Evolutionary conservation across 2,113 vertebrate genomes (phyloP).

Genomic region (Etheostoma cragini): DNA sequence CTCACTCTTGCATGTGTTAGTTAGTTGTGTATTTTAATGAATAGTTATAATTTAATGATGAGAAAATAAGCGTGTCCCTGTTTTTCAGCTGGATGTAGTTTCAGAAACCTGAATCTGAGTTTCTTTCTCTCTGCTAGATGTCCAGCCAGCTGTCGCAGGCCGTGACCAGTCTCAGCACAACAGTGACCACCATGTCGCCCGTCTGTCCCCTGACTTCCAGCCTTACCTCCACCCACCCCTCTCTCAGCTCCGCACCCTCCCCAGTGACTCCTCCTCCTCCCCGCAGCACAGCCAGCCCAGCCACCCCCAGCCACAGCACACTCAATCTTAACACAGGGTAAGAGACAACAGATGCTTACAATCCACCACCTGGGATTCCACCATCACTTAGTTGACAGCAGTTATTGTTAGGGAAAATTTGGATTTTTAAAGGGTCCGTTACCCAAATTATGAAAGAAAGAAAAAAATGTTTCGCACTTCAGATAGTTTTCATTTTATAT

Average conservation of each 20-base stretch:
- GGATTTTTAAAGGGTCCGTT: not conserved
- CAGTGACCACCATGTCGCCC: slow-evolving; percentile 91
- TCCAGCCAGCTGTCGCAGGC: slow-evolving; percentile 87
- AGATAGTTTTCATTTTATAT: not conserved
- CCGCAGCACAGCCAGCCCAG: slow-evolving; percentile 90
- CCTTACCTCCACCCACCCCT: slow-evolving; percentile 87
- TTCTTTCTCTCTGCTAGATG: slow-evolving; percentile 74
- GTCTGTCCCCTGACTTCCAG: slow-evolving; percentile 88
- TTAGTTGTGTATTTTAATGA: not conserved
- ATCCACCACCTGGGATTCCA: not conserved
- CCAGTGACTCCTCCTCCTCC: slow-evolving; percentile 89
- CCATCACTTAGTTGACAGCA: not conserved
- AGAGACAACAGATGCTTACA: slow-evolving; percentile 56
- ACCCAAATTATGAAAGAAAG: not conserved
- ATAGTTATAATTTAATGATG: not conserved
- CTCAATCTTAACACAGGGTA: slow-evolving; percentile 91
- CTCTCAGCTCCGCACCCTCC: slow-evolving; percentile 87
- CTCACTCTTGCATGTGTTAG: not conserved
- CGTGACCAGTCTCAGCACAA: slow-evolving; percentile 92
- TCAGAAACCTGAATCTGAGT: slow-evolving; percentile 11
- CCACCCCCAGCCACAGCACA: slow-evolving; percentile 89
- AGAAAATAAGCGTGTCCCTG: not conserved
- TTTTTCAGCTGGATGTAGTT: not conserved
- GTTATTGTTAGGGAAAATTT: not conserved
- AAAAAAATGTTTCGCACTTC: not conserved